Evolutionary conservation across 2,797 vertebrate species (phyloP).

Genomic region (Alcedo quadribrachys): DNA sequence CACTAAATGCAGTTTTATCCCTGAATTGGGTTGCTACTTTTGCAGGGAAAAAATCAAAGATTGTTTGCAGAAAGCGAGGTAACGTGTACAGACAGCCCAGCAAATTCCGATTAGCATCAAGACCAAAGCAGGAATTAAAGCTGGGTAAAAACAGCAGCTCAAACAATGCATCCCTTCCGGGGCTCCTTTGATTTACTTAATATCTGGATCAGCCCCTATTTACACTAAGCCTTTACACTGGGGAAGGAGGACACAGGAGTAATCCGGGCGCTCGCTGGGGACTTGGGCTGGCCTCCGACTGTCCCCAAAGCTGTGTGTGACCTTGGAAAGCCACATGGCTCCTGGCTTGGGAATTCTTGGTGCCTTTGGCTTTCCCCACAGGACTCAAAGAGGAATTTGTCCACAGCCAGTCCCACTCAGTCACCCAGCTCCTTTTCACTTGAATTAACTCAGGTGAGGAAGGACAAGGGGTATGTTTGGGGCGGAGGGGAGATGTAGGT

Average conservation of each 20-base stretch:
- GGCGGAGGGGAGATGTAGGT: not conserved
- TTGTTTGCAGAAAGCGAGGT: not conserved
- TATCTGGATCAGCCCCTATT: not conserved
- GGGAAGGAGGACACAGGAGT: not conserved
- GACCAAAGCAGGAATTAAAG: constrained; percentile 20
- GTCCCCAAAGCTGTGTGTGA: accelerated
- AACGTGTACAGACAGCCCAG: not conserved
- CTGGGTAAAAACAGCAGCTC: constrained; percentile 3
- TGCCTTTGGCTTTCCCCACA: not conserved
- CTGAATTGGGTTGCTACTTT: not conserved
- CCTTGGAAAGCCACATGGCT: not conserved
- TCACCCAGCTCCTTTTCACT: not conserved
- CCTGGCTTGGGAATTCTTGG: not conserved
- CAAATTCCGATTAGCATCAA: constrained; percentile 6
- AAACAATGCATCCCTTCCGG: not conserved
- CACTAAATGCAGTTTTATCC: not conserved
- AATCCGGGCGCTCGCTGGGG: accelerated
- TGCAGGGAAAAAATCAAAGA: not conserved
- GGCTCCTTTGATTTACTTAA: constrained; percentile 6
- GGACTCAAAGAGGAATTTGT: not conserved
- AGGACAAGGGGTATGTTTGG: accelerated
- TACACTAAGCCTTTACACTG: not conserved
- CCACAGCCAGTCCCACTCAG: not conserved
- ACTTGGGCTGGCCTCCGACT: not conserved
- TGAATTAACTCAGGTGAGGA: accelerated